Percentiles rank a stretch among this genome's conserved stretches.
These are phyloP conservation scores for Malurus cyaneus DNA, from an alignment of 2,113 vertebrate species.

Conservation along the genomic window DNA sequence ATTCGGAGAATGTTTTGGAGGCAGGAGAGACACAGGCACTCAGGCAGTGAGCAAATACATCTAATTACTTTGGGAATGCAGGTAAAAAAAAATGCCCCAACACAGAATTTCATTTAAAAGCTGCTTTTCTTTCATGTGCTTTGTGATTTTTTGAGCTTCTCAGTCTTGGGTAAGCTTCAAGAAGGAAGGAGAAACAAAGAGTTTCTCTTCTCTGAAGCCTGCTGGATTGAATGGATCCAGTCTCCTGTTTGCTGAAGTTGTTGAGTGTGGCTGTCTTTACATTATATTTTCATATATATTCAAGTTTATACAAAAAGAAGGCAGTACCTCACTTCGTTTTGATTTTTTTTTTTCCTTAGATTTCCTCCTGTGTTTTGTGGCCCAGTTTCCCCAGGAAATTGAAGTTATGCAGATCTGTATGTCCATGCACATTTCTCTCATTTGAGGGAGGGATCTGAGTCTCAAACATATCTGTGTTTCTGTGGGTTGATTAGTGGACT, in stretches of 20 bases:
- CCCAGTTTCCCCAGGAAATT: not conserved
- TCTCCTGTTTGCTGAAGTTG: not conserved
- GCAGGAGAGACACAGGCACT: not conserved
- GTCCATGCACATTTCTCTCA: not conserved
- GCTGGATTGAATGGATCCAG: not conserved
- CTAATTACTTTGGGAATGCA: not conserved
- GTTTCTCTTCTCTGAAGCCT: not conserved
- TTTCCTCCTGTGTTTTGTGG: not conserved
- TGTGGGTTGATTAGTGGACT: not conserved
- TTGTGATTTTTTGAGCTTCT: not conserved
- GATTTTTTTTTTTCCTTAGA: not conserved
- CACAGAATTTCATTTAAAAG: not conserved
- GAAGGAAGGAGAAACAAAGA: not conserved
- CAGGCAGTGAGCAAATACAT: not conserved
- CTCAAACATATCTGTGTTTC: not conserved
- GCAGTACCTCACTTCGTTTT: not conserved
- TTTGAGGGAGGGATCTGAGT: not conserved
- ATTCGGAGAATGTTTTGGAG: not conserved
- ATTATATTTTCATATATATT: too few relatives aligned
- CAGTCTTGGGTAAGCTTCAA: not conserved
- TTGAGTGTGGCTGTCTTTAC: not conserved
- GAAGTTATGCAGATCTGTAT: not conserved
- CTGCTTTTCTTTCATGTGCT: not conserved
- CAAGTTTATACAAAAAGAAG: not conserved
- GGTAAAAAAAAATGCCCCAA: not conserved